Evolutionary conservation across 2,888 invertebrate species (phyloP).

Genomic region (Cataglyphis livida): DNA sequence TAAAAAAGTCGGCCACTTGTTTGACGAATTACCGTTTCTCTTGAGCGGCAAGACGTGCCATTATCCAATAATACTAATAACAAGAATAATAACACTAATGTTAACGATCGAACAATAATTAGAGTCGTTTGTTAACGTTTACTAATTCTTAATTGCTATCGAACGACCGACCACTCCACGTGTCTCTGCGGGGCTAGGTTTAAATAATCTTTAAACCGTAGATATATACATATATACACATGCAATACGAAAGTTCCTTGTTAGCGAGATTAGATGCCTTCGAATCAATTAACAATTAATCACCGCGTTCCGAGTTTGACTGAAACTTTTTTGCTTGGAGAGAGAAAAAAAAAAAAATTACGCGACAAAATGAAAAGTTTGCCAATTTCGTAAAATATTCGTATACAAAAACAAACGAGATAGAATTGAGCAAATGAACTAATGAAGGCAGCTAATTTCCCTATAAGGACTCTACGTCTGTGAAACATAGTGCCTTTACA

Average conservation of each 20-base stretch:
- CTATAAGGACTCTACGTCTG: conserved; percentile 72
- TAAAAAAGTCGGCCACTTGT: conserved; percentile 32
- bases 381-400: neutral
- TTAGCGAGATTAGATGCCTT: conserved; percentile 54
- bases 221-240: conserved; percentile 19
- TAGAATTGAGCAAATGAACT: conserved; percentile 12
- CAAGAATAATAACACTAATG: conserved; percentile 58
- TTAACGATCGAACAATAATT: conserved; percentile 51
- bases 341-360: neutral
- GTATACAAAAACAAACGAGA: neutral
- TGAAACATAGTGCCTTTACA: conserved; percentile 79
- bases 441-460: conserved; percentile 55
- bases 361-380: conserved; percentile 6
- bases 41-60: conserved; percentile 57
- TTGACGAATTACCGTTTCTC: conserved; percentile 45
- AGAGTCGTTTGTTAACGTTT: conserved; percentile 51
- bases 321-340: neutral
- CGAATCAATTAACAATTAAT: conserved; percentile 21
- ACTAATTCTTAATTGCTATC: conserved; percentile 34
- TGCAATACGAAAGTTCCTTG: conserved; percentile 60
- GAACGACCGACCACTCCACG: conserved; percentile 47
- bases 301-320: neutral
- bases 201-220: conserved; percentile 43
- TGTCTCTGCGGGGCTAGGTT: conserved; percentile 42
- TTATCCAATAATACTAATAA: conserved; percentile 62